A percentile compares a stretch with the other conserved stretches of the same genome.
Conservation (phyloP, 2,113 vertebrate genomes). For the Paralichthys olivaceus region DNA sequence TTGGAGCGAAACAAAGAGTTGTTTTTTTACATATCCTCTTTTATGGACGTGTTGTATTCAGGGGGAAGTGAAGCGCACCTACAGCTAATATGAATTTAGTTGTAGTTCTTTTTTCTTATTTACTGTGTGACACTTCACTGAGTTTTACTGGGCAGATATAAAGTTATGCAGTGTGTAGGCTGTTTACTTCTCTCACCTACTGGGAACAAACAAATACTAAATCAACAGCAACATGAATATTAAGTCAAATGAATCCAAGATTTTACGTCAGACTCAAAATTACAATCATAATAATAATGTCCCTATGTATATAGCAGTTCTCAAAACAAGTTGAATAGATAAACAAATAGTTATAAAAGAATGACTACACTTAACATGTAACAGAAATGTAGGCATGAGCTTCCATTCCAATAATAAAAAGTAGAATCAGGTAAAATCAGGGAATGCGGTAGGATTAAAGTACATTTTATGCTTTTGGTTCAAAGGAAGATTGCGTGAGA, state of each 20-base stretch:
- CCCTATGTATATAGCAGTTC: too few species aligned
- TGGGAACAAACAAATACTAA: not conserved
- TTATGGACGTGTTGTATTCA: not conserved
- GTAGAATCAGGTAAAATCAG: too few species aligned
- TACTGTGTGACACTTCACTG: not conserved
- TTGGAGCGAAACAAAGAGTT: not conserved
- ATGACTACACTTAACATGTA: too few species aligned
- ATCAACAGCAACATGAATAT: not conserved
- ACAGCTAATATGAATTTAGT: not conserved
- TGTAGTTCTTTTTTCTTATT: not conserved
- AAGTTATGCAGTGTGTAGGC: not conserved
- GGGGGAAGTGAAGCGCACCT: not conserved
- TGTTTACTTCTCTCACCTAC: not conserved
- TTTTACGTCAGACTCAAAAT: not conserved
- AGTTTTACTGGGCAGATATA: not conserved
- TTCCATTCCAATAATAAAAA: too few species aligned
- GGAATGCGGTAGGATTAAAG: too few species aligned
- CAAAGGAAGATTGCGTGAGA: not conserved
- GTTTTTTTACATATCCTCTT: not conserved
- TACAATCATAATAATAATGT: not conserved
- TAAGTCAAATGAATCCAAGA: not conserved
- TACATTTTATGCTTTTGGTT: too few species aligned
- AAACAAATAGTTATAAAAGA: too few species aligned
- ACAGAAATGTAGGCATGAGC: too few species aligned
- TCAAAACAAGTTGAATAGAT: not conserved